Percentiles rank a stretch among this genome's conserved stretches.
phyloP scores from a whole-genome alignment of 2,797 vertebrate genomes.

The Gephyroberyx darwinii region DNA sequence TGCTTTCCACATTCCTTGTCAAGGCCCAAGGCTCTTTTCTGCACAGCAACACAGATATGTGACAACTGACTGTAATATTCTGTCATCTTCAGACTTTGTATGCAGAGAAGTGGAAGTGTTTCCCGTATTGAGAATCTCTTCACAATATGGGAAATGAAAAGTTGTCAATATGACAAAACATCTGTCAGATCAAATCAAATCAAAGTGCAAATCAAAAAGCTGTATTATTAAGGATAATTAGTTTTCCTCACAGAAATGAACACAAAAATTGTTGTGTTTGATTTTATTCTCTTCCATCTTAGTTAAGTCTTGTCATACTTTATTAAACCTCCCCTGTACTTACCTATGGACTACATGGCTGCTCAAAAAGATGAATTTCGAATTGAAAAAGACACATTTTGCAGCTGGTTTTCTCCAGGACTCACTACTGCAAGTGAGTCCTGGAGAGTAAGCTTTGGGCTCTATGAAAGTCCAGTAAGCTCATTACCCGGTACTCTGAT shows the following conservation, averaged over 20 bases:
- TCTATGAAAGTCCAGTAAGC: constrained; percentile 78
- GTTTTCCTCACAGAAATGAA: background rate
- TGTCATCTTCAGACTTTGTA: background rate
- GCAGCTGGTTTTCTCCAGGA: constrained; percentile 31
- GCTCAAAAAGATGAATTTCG: constrained; percentile 14
- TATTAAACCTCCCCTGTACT: background rate
- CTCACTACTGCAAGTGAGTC: constrained; percentile 49
- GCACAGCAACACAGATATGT: background rate
- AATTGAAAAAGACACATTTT: background rate
- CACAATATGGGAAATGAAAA: background rate
- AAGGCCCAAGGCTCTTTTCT: background rate
- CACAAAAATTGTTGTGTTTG: background rate
- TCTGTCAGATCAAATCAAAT: background rate
- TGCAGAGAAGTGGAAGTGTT: background rate
- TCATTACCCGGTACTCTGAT: constrained; percentile 79
- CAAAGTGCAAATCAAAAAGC: no score
- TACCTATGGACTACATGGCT: constrained; percentile 10
- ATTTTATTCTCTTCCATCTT: background rate
- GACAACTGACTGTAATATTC: background rate
- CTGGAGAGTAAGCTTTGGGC: constrained; percentile 73
- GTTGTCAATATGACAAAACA: background rate
- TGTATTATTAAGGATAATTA: background rate
- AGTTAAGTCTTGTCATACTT: background rate
- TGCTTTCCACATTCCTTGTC: background rate
- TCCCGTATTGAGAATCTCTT: background rate